These are phyloP conservation scores for Oedothorax gibbosus DNA, from an alignment of 1,140 invertebrate species.

Conservation along the genomic window DNA sequence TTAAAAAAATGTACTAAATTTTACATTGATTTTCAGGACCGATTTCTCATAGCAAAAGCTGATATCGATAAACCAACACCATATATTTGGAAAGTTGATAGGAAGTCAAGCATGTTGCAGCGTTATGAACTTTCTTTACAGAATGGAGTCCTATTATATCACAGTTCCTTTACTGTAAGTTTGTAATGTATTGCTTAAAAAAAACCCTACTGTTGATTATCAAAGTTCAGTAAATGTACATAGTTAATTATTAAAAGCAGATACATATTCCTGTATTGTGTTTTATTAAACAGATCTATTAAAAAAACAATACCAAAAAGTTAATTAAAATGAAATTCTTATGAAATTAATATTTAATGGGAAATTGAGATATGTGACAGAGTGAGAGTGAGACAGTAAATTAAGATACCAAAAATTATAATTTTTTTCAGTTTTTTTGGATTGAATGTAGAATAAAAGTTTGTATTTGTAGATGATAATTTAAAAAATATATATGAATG, in stretches of 20 bases:
- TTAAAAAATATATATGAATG: neutral
- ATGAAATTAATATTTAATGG: no score
- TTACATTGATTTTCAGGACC: slow-evolving; percentile 68
- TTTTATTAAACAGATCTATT: neutral
- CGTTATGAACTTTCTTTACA: slow-evolving; percentile 87
- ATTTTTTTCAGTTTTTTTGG: no score
- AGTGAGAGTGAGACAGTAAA: no score
- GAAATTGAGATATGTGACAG: no score
- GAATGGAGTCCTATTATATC: slow-evolving; percentile 83
- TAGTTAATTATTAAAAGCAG: no score
- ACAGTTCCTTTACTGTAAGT: slow-evolving; percentile 87
- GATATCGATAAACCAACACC: slow-evolving; percentile 67
- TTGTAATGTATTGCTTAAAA: neutral
- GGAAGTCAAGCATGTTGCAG: slow-evolving; percentile 82
- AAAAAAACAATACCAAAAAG: neutral
- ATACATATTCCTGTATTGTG: neutral
- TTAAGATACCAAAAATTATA: no score
- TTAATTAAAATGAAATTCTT: neutral
- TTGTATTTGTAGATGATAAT: neutral
- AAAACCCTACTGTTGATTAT: no score
- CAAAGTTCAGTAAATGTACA: no score
- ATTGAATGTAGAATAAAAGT: no score
- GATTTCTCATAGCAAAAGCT: slow-evolving; percentile 87
- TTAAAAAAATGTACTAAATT: neutral
- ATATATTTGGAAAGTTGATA: slow-evolving; percentile 84